Evolutionary conservation across 2,113 vertebrate species (phyloP).

Genomic region (Archocentrus centrarchus): DNA sequence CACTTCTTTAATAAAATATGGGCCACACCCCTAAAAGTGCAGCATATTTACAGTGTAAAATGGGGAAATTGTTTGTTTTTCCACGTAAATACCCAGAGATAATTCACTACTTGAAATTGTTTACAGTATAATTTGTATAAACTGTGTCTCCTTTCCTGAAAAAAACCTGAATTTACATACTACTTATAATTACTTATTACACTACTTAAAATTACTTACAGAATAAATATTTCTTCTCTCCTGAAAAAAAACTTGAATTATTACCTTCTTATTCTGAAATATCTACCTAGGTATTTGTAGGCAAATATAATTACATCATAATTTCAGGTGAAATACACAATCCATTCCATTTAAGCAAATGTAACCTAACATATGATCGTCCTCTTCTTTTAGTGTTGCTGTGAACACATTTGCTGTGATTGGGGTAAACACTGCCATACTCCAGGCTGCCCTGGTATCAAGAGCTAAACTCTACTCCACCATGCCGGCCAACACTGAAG

Average conservation of each 20-base stretch:
- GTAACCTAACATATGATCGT: background rate
- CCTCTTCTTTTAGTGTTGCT: conserved; percentile 71
- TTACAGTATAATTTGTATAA: background rate
- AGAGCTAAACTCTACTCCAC: conserved; percentile 69
- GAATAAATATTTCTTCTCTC: background rate
- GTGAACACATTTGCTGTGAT: conserved; percentile 80
- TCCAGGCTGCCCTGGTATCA: conserved; percentile 81
- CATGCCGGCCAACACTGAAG: conserved; percentile 75
- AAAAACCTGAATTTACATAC: background rate
- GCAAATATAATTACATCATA: background rate
- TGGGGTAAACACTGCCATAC: conserved; percentile 83
- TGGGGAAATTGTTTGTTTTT: background rate
- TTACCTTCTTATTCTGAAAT: background rate
- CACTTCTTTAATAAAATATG: background rate
- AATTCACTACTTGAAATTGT: background rate
- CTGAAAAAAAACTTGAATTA: background rate
- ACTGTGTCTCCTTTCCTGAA: background rate
- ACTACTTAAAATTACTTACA: background rate
- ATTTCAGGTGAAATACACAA: background rate
- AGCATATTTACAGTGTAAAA: background rate
- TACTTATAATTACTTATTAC: background rate
- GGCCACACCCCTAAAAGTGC: background rate
- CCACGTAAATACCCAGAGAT: background rate
- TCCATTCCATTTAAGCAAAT: background rate
- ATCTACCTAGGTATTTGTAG: background rate